phyloP scores from a whole-genome alignment of 2,888 invertebrate species.

The Abrostola triplasia region DNA sequence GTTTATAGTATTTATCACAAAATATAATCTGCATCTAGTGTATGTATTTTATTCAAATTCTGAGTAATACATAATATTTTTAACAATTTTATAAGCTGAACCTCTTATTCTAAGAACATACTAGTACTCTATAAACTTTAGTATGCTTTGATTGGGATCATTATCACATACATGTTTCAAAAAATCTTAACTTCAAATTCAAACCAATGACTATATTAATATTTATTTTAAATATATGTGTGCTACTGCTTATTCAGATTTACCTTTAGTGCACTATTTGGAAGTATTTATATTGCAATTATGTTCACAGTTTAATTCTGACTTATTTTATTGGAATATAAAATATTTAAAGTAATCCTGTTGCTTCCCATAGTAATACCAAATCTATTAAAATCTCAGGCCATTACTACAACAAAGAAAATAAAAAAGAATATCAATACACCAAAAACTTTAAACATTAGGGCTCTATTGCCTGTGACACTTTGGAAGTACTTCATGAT shows the following conservation, averaged over 20 bases:
- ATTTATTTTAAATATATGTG: no score
- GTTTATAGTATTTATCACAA: no score
- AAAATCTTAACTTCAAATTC: no score
- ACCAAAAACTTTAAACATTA: slow-evolving; percentile 99
- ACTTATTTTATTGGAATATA: slow-evolving; percentile 16
- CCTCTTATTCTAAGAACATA: no score
- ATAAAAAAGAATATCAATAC: slow-evolving; percentile 99
- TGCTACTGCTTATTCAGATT: not conserved
- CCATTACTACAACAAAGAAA: slow-evolving; percentile 99
- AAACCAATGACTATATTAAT: no score
- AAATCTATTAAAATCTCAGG: slow-evolving; percentile 79
- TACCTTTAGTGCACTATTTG: not conserved
- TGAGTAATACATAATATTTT: no score
- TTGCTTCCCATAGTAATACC: slow-evolving; percentile 2
- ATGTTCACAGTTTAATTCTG: not conserved
- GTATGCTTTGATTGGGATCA: no score
- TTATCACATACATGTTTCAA: no score
- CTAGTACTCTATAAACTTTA: no score
- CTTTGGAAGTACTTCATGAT: slow-evolving; percentile 99
- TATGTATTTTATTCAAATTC: no score
- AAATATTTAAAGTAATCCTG: not conserved
- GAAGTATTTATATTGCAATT: not conserved
- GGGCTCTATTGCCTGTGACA: slow-evolving; percentile 98
- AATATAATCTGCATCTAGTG: no score
- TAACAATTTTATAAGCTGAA: no score